Conservation (phyloP, 2,113 vertebrate species). For the Embiotoca jacksoni region DNA sequence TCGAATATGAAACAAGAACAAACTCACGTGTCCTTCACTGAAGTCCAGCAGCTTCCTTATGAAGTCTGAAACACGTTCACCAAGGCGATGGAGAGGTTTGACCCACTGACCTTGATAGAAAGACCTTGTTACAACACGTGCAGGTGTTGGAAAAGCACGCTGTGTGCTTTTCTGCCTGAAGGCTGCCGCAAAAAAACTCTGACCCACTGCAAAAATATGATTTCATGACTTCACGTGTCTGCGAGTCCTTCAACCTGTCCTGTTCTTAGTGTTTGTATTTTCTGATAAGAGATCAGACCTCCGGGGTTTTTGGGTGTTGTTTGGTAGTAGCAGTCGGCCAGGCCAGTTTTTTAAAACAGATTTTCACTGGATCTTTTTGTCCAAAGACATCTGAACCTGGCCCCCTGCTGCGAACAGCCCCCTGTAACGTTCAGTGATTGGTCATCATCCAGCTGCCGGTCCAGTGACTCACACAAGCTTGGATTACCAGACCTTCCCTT, state of each 20-base stretch:
- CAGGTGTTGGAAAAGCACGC: background rate
- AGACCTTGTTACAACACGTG: background rate
- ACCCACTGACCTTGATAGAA: background rate
- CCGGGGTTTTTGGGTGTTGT: too few relatives aligned
- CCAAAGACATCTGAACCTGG: conserved; percentile 2
- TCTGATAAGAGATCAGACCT: too few relatives aligned
- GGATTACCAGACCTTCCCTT: conserved; percentile 14
- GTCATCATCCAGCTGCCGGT: conserved; percentile 4
- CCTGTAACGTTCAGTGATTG: conserved; percentile 1
- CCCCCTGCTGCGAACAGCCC: conserved; percentile 6
- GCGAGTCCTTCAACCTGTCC: too few relatives aligned
- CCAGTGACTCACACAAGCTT: conserved; percentile 16
- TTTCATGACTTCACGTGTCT: too few relatives aligned
- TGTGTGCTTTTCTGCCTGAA: background rate
- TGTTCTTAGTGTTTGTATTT: too few relatives aligned
- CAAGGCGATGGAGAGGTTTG: background rate
- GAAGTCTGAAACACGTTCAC: conserved; percentile 25
- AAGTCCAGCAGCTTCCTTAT: conserved; percentile 14
- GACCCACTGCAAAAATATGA: too few relatives aligned
- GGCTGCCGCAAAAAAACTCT: too few relatives aligned
- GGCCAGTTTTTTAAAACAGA: too few relatives aligned
- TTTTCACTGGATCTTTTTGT: too few relatives aligned
- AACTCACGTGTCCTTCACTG: conserved; percentile 1
- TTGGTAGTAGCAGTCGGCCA: too few relatives aligned
- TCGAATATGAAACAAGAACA: conserved; percentile 1